Conservation (phyloP, 2,113 vertebrate species). For the Oncorhynchus nerka region DNA sequence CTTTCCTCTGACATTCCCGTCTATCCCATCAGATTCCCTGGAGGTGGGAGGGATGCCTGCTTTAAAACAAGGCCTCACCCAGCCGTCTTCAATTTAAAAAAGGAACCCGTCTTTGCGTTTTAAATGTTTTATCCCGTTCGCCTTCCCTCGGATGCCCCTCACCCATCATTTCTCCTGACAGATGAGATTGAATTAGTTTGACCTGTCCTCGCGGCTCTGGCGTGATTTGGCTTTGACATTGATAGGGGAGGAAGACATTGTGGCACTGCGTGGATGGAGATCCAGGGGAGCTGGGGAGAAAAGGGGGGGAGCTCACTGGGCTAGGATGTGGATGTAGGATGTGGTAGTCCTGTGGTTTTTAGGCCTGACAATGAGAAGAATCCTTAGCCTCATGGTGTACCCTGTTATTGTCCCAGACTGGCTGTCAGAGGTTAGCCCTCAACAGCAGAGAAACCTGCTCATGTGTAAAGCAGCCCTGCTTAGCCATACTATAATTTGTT, state of each 20-base stretch:
- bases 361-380: conserved; percentile 38
- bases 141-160: conserved; percentile 45
- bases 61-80: conserved; percentile 22
- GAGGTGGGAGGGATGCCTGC: conserved; percentile 4
- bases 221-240: conserved; percentile 67
- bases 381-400: conserved; percentile 39
- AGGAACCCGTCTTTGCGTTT: conserved; percentile 41
- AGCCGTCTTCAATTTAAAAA: conserved; percentile 37
- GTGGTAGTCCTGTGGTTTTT: conserved; percentile 14
- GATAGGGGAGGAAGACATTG: conserved; percentile 52
- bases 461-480: conserved; percentile 41
- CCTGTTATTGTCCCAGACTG: conserved; percentile 36
- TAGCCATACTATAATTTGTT: conserved; percentile 35
- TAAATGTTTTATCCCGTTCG: conserved; percentile 39
- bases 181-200: conserved; percentile 68
- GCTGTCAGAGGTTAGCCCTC: conserved; percentile 48
- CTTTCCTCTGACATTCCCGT: conserved; percentile 11
- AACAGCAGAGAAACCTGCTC: conserved; percentile 30
- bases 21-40: not conserved
- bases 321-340: conserved; percentile 20
- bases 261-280: conserved; percentile 11
- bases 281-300: conserved; percentile 20
- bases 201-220: conserved; percentile 58
- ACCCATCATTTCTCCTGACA: conserved; percentile 63
- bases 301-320: conserved; percentile 12